A percentile compares a stretch with the other conserved stretches of the same genome.
Evolutionary conservation across 2,888 invertebrate species (phyloP).

Genomic region (Cheilosia scutellata): DNA sequence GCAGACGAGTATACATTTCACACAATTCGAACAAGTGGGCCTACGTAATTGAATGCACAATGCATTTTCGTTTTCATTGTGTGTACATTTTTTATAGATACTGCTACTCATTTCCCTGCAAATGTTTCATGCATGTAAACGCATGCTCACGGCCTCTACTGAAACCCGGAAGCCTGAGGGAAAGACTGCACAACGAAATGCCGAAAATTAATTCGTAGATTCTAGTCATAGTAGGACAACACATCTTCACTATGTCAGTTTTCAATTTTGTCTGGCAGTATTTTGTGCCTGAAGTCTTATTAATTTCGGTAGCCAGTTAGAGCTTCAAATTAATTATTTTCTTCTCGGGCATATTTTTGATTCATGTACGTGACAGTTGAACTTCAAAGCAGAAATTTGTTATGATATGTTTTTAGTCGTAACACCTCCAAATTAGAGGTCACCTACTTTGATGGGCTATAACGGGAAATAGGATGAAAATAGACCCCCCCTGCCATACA

Average conservation of each 20-base stretch:
- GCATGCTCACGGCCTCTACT: no score
- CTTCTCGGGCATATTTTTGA: not conserved
- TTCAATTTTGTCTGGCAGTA: slow-evolving; percentile 23
- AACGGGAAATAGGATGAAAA: no score
- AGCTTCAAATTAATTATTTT: not conserved
- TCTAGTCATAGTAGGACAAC: not conserved
- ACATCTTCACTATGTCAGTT: slow-evolving; percentile 10
- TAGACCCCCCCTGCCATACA: no score
- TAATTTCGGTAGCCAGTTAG: not conserved
- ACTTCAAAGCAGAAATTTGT: not conserved
- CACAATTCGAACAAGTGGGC: no score
- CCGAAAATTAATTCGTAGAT: slow-evolving; percentile 30
- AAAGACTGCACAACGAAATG: slow-evolving; percentile 3
- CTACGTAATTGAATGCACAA: no score
- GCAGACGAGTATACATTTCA: no score
- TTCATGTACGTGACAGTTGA: not conserved
- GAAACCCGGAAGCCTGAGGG: not conserved
- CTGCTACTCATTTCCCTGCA: no score
- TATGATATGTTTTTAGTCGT: not conserved
- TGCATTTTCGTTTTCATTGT: no score
- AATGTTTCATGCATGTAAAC: no score
- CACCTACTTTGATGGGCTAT: no score
- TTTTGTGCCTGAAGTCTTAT: not conserved
- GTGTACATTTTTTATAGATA: no score
- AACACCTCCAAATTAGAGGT: no score